Base-by-base conservation (phyloP, 64 coral and sea anemone species). In the Orbicella faveolata region DNA sequence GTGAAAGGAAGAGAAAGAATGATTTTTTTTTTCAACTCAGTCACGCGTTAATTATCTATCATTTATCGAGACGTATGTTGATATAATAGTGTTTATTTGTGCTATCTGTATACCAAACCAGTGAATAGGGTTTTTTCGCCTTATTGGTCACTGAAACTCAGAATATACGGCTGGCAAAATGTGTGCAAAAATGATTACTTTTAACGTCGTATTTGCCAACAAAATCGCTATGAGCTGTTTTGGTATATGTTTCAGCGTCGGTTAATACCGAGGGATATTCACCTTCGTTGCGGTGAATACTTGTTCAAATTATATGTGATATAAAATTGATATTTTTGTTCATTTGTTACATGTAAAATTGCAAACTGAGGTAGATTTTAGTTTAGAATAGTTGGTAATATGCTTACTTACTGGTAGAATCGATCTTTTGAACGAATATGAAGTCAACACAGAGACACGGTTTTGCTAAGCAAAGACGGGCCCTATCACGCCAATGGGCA, bases 321-420 rank as follows among this genome's bases (percentile, higher is more conserved):
- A 78, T 53, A 52, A 51, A 78, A 78, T 78, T 52, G 75, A 78
- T 78, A 78, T 79, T 79, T 79, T 59, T 79, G 72, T 76, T 76
- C 39, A 76, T 79, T 79, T 19, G 11, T 55, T 52, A 48, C 44
- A 6, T 48, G 44, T 48, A 30, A 59, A 79, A 79, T 70, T 57
- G 20, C 36, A 78, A 52, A 48, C 44, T 48, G 44, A 79, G 77
- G 48, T 57, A 26, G 8, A 15, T 79, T 79, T 34, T 44, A 16
- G 23, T 52, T 34, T 21, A 25, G 0, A 57, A 0, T 3, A 13
- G 13, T 33, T 79, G 25, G 11, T 33, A 79, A 44, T 76, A 41
- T 76, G 75, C 36, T 17, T 15, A 48, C 44, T 6, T 48, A 3
- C 44, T 48, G 44, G 7, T 48, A 48, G 44, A 48, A 48, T 48